These are phyloP conservation scores for Eucidaris tribuloides DNA, from an alignment of 35 echinoderm and acorn worm genomes.

Conservation along the genomic window DNA sequence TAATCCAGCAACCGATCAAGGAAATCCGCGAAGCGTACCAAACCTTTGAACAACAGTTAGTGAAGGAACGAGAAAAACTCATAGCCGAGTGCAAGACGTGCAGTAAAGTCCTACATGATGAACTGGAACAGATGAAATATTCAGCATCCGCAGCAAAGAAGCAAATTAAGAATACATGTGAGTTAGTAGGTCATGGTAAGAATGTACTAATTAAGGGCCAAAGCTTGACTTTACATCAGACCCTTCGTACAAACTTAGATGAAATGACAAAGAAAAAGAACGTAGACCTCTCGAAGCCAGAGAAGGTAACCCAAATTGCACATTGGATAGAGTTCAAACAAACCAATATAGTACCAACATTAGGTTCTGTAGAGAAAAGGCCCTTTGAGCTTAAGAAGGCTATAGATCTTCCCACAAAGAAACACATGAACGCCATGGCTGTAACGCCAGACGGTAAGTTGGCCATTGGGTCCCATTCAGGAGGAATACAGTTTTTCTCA, in stretches of 20 bases:
- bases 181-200: not conserved
- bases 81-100: too few relatives aligned
- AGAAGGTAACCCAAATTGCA: not conserved
- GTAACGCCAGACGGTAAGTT: not conserved
- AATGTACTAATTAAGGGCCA: not conserved
- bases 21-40: too few relatives aligned
- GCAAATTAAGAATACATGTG: not conserved
- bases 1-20: too few relatives aligned
- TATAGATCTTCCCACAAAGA: not conserved
- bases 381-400: not conserved
- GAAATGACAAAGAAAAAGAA: not conserved
- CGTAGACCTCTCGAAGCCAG: not conserved
- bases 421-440: not conserved
- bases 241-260: not conserved
- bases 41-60: too few relatives aligned
- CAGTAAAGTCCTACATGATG: too few relatives aligned
- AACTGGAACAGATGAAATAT: too few relatives aligned
- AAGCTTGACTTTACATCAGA: not conserved
- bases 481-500: not conserved
- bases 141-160: slow-evolving; percentile 2
- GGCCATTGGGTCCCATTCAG: not conserved
- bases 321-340: not conserved
- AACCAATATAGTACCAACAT: too few relatives aligned
- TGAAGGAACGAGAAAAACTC: too few relatives aligned
- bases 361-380: too few relatives aligned